Evolutionary conservation across 1,140 invertebrate genomes (phyloP).

Genomic region (Macrostomum lignano): DNA sequence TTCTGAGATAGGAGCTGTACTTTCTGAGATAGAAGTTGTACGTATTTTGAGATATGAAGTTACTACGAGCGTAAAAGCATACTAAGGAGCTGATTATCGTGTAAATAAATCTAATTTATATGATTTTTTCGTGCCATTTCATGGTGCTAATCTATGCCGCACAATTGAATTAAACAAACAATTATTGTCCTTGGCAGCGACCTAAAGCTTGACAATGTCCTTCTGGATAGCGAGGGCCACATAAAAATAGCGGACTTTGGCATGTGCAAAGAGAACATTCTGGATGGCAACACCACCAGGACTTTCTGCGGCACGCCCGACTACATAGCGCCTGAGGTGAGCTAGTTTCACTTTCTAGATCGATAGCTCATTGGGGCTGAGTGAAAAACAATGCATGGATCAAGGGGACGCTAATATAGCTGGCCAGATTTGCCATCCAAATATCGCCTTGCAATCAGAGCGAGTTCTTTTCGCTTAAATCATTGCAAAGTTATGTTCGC

Average conservation of each 20-base stretch:
- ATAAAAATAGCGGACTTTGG: slow-evolving; percentile 97
- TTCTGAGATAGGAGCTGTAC: no score
- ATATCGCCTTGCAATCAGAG: no score
- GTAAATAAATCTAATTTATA: not conserved
- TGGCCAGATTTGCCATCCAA: no score
- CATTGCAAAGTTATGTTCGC: no score
- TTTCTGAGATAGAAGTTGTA: no score
- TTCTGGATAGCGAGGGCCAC: slow-evolving; percentile 83
- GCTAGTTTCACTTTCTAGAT: no score
- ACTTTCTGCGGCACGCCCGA: slow-evolving; percentile 97
- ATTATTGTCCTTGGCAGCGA: slow-evolving; percentile 34
- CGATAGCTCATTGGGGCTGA: no score
- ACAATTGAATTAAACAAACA: slow-evolving; percentile 1
- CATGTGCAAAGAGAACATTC: slow-evolving; percentile 92
- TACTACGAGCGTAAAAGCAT: slow-evolving; percentile 6
- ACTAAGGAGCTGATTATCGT: slow-evolving; percentile 2
- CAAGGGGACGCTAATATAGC: no score
- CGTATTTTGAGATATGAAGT: no score
- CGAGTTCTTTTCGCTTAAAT: no score
- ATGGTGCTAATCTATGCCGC: no score
- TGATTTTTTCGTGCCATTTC: not conserved
- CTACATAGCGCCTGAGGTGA: slow-evolving; percentile 67
- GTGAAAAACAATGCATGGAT: no score
- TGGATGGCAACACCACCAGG: slow-evolving; percentile 72
- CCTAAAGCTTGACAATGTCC: slow-evolving; percentile 85